phyloP scores from a whole-genome alignment of 2,113 vertebrate genomes.

The Thomomys bottae region DNA sequence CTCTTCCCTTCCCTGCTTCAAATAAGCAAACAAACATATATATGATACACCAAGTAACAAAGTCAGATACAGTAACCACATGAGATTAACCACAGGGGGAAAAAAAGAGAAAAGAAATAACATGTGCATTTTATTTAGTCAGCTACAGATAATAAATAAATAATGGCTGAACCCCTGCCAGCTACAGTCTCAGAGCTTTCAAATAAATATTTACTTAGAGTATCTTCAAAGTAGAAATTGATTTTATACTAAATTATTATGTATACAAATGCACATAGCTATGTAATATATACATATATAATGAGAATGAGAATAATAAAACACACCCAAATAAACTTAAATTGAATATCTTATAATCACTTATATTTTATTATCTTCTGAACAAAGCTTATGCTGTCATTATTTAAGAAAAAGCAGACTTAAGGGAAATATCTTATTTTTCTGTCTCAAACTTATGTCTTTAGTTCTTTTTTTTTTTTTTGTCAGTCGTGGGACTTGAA shows the following conservation, averaged over 20 bases:
- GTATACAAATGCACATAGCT: neutral
- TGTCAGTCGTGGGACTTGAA: too few species aligned
- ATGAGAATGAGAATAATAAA: neutral
- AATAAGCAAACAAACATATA: too few species aligned
- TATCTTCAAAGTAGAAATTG: neutral
- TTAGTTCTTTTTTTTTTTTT: slow-evolving; percentile 16
- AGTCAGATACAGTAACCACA: too few species aligned
- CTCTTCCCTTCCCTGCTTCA: too few species aligned
- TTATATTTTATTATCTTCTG: slow-evolving; percentile 20
- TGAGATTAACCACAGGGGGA: too few species aligned
- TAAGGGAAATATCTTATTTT: slow-evolving; percentile 48
- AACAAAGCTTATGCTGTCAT: neutral
- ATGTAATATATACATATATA: neutral
- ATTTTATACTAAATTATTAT: neutral
- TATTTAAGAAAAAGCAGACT: neutral
- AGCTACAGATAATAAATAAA: slow-evolving; percentile 14
- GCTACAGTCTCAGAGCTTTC: neutral
- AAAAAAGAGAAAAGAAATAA: too few species aligned
- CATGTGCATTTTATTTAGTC: neutral
- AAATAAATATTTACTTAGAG: neutral
- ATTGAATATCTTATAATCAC: slow-evolving; percentile 11
- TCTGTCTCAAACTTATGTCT: neutral
- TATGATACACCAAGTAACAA: too few species aligned
- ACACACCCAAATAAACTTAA: slow-evolving; percentile 25
- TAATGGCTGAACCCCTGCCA: neutral